phyloP scores from a whole-genome alignment of 2,113 vertebrate genomes.

The Oreochromis tanganicae region DNA sequence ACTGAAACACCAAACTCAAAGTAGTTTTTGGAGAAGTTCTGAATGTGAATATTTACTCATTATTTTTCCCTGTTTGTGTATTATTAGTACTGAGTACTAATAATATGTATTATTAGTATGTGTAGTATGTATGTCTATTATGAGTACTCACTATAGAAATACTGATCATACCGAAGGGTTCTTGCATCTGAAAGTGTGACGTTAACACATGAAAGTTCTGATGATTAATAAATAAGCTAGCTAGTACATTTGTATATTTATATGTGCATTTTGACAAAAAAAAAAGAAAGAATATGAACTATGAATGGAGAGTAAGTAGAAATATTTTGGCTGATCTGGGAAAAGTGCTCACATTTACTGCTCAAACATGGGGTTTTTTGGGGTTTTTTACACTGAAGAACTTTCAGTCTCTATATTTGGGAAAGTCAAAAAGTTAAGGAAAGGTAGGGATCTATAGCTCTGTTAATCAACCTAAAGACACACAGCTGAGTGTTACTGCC shows the following conservation, averaged over 20 bases:
- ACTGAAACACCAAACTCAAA: background rate
- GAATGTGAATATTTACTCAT: background rate
- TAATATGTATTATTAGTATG: too few species aligned
- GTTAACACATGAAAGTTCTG: background rate
- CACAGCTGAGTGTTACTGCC: background rate
- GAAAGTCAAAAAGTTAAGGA: background rate
- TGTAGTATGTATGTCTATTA: background rate
- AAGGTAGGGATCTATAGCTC: background rate
- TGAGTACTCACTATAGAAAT: background rate
- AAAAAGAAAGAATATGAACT: background rate
- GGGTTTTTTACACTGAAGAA: background rate
- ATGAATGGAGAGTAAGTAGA: background rate
- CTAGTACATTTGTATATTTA: background rate
- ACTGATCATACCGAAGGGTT: background rate
- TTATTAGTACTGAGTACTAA: background rate
- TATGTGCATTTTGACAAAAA: background rate
- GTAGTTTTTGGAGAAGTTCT: background rate
- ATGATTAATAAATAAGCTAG: background rate
- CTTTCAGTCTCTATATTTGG: background rate
- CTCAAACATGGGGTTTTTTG: background rate
- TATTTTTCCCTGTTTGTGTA: background rate
- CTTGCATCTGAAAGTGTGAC: background rate
- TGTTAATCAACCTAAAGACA: background rate
- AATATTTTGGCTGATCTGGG: fast-evolving
- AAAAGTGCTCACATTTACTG: background rate